phyloP scores from a whole-genome alignment of 2,888 invertebrate species.

The Apocheima hispidaria region DNA sequence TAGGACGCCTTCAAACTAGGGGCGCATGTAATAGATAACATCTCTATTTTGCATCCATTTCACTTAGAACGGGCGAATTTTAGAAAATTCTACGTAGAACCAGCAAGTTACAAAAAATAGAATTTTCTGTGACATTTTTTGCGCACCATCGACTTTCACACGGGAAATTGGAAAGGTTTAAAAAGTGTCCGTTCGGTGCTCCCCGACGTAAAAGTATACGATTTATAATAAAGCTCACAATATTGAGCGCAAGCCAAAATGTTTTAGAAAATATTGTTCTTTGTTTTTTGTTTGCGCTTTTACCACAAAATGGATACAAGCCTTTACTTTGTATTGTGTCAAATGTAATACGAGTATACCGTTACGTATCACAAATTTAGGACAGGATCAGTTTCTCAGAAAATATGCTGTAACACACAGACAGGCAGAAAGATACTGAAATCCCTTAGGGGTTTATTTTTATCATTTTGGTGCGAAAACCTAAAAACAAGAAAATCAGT shows the following conservation, averaged over 20 bases:
- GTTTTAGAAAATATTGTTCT: not conserved
- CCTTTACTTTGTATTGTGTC: too few species aligned
- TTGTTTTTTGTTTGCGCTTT: not conserved
- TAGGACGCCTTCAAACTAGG: not conserved
- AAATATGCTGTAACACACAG: too few species aligned
- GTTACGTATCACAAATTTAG: too few species aligned
- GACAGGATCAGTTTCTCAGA: too few species aligned
- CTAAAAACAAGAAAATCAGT: not conserved
- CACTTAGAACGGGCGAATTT: conserved; percentile 1
- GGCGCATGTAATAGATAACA: not conserved
- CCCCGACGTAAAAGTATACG: conserved; percentile 5
- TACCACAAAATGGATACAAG: too few species aligned
- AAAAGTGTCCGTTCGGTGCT: conserved; percentile 11
- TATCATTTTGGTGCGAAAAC: too few species aligned
- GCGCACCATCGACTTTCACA: conserved; percentile 16
- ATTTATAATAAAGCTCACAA: conserved; percentile 5
- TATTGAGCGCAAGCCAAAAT: not conserved
- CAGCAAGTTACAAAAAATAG: conserved; percentile 16
- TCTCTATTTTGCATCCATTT: conserved; percentile 7
- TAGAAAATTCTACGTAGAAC: conserved; percentile 11
- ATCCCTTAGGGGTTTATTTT: too few species aligned
- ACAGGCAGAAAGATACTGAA: too few species aligned
- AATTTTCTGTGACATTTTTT: conserved; percentile 26
- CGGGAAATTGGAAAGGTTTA: conserved; percentile 18
- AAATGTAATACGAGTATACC: too few species aligned